phyloP scores from a whole-genome alignment of 2,113 vertebrate species.

The Tauraco erythrolophus region DNA sequence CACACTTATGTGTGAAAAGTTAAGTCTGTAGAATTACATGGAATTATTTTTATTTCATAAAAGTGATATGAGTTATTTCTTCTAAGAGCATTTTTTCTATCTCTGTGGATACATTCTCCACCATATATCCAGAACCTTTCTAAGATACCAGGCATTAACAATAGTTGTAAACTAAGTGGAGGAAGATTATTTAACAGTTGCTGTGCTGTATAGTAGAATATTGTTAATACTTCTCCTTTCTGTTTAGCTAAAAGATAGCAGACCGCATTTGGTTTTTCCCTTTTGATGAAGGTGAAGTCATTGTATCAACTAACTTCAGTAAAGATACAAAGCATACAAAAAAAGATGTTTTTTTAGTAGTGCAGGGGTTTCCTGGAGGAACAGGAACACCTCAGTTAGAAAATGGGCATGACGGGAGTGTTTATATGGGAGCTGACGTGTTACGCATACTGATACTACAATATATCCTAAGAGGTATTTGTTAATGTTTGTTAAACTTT shows the following conservation, averaged over 20 bases:
- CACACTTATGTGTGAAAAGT: neutral
- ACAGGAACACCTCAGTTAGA: neutral
- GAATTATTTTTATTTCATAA: neutral
- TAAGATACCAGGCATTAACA: neutral
- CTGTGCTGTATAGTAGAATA: neutral
- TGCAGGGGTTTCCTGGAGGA: neutral
- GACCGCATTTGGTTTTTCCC: neutral
- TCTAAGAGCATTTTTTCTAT: neutral
- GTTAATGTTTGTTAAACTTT: neutral
- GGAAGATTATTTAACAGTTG: neutral
- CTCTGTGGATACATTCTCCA: neutral
- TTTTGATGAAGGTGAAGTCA: neutral
- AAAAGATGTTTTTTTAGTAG: neutral
- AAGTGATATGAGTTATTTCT: neutral
- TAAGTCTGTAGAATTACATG: neutral
- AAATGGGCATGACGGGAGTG: neutral
- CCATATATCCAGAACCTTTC: neutral
- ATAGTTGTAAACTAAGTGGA: neutral
- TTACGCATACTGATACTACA: neutral
- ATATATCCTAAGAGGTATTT: neutral
- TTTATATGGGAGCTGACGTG: accelerated
- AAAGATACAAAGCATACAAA: neutral
- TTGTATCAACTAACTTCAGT: neutral
- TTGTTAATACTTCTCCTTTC: neutral
- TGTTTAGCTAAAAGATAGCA: neutral